Base-by-base conservation (phyloP, 2,888 invertebrate species). In the Erebia palarica region DNA sequence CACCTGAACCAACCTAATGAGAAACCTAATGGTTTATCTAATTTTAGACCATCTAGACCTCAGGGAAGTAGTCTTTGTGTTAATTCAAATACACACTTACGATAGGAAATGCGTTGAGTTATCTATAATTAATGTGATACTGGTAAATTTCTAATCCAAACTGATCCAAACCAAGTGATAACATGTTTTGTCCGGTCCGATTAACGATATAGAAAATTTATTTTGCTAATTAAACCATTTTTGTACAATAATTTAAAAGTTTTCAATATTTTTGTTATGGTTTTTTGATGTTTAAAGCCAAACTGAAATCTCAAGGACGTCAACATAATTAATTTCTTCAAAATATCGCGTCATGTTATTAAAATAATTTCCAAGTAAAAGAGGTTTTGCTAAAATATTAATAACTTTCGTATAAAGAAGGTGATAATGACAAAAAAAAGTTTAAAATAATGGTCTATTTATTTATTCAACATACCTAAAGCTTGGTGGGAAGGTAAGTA, bases 61-160 rank as follows among this genome's bases (percentile, higher is more conserved):
- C n/a, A 51, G 7, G 3, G 7, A 51, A n/a, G n/a, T 51, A 51
- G 51, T 51, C n/a, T 1, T 51, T 51, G 51, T 51, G 14, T 11
- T 59, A 13, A 59, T 36, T n/a, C 44, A 3, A n/a, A 44, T 44
- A 60, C n/a, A 16, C 3, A 57, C 57, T 11, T 57, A 57, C 57
- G 10, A 13, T 10, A 16, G 16, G 16, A 44, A 44, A 44, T 27
- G 44, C 11, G n/a, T n/a, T n/a, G 9, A 42, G 36, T 69, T 72
- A 74, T 68, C 72, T 74, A 13, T 69, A 47, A 42, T 27, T 58
- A 58, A 72, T 72, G 21, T 68, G 13, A 49, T 61, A 68, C n/a
- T 57, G 47, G 55, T 49, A 14, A 49, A 55, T 70, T 60, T 44
- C 47, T 57, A 65, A 10, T 59, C 63, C 58, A 10, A 64, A 44